A percentile compares a stretch with the other conserved stretches of the same genome.
Conservation (phyloP, 2,888 invertebrate species). For the Gortyna flavago region DNA sequence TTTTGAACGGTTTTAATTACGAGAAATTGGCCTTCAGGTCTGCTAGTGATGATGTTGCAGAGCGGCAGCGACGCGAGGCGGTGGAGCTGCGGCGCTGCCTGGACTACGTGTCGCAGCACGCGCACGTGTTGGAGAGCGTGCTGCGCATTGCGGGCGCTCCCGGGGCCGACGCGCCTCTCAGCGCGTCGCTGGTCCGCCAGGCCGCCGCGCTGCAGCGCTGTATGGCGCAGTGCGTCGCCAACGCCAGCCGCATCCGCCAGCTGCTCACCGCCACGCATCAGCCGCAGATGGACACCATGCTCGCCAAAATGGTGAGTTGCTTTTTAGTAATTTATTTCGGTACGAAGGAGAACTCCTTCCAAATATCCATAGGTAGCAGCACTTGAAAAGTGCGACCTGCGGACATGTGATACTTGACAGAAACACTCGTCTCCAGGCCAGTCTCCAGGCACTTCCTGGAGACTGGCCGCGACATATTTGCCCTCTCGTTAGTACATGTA, state of each 20-base stretch:
- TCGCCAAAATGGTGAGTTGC: slow-evolving; percentile 87
- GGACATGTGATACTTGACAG: neutral
- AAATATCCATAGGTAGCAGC: no score
- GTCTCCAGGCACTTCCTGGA: no score
- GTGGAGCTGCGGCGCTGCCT: slow-evolving; percentile 87
- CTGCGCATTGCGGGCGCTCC: slow-evolving; percentile 77
- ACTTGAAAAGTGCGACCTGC: neutral
- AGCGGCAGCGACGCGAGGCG: slow-evolving; percentile 85
- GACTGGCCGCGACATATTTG: neutral
- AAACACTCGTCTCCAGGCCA: no score
- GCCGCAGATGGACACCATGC: slow-evolving; percentile 88
- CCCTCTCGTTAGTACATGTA: neutral
- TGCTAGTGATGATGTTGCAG: slow-evolving; percentile 66
- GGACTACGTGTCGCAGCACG: slow-evolving; percentile 87
- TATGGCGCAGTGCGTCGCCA: slow-evolving; percentile 88
- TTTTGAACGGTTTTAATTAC: no score
- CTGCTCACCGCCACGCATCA: slow-evolving; percentile 84
- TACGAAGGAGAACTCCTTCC: neutral
- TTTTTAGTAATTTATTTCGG: neutral
- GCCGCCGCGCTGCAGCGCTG: slow-evolving; percentile 87
- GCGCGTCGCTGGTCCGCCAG: slow-evolving; percentile 84
- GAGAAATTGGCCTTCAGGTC: neutral
- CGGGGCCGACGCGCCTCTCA: slow-evolving; percentile 78
- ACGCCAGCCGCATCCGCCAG: slow-evolving; percentile 85
- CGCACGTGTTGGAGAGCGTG: slow-evolving; percentile 85